phyloP scores from a whole-genome alignment of 2,888 invertebrate genomes.

The Eustalomyia histrio region DNA sequence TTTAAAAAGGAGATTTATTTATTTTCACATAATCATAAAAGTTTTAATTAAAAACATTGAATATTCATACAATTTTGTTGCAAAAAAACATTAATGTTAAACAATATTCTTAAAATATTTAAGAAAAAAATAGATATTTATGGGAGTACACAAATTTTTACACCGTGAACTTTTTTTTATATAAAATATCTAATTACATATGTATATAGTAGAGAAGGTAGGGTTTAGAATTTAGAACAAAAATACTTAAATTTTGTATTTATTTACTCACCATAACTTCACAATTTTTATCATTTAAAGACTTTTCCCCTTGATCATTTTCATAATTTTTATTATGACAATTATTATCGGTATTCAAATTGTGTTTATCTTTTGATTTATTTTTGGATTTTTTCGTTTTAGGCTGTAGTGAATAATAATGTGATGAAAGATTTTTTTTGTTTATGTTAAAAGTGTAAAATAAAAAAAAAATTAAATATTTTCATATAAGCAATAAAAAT shows the following conservation, averaged over 20 bases:
- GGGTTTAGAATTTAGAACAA: background rate
- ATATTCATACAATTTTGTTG: too few species aligned
- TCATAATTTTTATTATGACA: conserved; percentile 57
- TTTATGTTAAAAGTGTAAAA: conserved; percentile 20
- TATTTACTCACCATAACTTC: conserved; percentile 77
- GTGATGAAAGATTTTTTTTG: conserved; percentile 37
- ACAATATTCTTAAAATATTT: too few species aligned
- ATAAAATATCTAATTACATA: background rate
- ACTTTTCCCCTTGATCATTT: conserved; percentile 62
- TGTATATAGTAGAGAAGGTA: background rate
- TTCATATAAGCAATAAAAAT: conserved; percentile 9
- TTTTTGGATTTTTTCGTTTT: conserved; percentile 70
- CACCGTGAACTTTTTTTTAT: background rate
- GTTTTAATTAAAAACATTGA: too few species aligned
- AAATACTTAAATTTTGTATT: conserved; percentile 10
- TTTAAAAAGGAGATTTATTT: too few species aligned
- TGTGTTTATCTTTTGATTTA: conserved; percentile 71
- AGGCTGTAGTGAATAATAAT: conserved; percentile 62
- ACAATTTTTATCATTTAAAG: conserved; percentile 75
- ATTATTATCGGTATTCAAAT: conserved; percentile 57
- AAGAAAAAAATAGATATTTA: too few species aligned
- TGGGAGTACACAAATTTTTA: too few species aligned
- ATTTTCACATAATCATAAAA: too few species aligned
- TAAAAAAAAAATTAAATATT: background rate
- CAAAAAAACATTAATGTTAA: too few species aligned